A percentile compares a stretch with the other conserved stretches of the same genome.
phyloP scores from a whole-genome alignment of 2,113 vertebrate genomes.

The Thinocorus orbignyianus region DNA sequence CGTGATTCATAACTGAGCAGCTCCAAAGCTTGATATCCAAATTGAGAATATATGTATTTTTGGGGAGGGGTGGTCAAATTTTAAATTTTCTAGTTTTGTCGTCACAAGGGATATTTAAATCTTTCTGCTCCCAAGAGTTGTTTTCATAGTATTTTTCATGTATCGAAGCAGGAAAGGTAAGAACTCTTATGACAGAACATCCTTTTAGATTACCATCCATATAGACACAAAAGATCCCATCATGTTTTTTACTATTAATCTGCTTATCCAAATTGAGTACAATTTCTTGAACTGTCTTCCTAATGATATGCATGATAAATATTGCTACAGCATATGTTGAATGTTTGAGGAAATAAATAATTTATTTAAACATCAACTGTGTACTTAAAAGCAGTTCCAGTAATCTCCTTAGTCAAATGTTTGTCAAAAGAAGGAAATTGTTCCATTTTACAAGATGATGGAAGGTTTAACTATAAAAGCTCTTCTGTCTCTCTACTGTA shows the following conservation, averaged over 20 bases:
- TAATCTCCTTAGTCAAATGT: neutral
- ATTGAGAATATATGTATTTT: neutral
- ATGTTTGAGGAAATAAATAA: neutral
- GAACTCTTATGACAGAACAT: neutral
- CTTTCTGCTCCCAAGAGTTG: neutral
- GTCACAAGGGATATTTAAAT: neutral
- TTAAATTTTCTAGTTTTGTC: neutral
- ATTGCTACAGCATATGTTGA: neutral
- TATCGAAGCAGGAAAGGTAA: neutral
- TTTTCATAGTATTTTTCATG: neutral
- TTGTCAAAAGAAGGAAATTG: neutral
- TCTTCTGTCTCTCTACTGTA: neutral
- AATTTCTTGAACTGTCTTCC: neutral
- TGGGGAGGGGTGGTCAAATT: fast-evolving
- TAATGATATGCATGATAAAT: neutral
- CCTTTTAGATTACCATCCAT: neutral
- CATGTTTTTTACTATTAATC: neutral
- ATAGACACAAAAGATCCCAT: neutral
- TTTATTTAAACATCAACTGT: neutral
- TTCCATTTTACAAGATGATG: neutral
- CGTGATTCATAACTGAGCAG: neutral
- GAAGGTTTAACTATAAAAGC: neutral
- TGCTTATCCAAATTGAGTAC: neutral
- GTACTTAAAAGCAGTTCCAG: neutral
- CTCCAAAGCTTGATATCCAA: neutral